phyloP scores from a whole-genome alignment of 2,888 invertebrate species.

The Brassicogethes aeneus region DNA sequence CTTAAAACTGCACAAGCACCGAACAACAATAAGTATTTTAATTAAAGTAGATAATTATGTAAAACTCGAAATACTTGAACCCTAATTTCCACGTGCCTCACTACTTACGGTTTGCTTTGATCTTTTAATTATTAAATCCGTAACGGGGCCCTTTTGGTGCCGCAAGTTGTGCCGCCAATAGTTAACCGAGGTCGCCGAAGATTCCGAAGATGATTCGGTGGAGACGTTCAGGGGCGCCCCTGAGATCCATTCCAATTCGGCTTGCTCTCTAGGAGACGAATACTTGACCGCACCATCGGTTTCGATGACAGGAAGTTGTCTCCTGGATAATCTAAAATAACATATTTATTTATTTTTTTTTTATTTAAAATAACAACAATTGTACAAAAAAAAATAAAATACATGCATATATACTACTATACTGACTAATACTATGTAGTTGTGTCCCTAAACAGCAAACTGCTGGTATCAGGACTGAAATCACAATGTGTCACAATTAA shows the following conservation, averaged over 20 bases:
- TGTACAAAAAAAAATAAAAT: too few relatives aligned
- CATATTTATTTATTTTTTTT: too few relatives aligned
- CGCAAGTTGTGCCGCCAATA: constrained; percentile 33
- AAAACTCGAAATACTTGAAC: too few relatives aligned
- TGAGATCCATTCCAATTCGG: constrained; percentile 71
- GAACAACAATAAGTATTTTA: too few relatives aligned
- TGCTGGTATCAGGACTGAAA: too few relatives aligned
- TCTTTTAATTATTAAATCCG: neutral
- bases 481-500: too few relatives aligned
- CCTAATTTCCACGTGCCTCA: too few relatives aligned
- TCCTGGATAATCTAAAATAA: constrained; percentile 49
- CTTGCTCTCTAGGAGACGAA: constrained; percentile 47
- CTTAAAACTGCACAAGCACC: too few relatives aligned
- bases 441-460: constrained; percentile 1
- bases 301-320: constrained; percentile 62
- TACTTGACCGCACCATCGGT: constrained; percentile 67
- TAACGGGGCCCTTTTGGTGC: constrained; percentile 14
- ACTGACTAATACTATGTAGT: neutral
- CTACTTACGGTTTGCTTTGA: neutral
- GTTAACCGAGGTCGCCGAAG: constrained; percentile 23
- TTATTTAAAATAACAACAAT: too few relatives aligned
- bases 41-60: too few relatives aligned
- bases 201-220: constrained; percentile 19
- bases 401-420: too few relatives aligned
- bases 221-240: constrained; percentile 40